Percentiles rank a stretch among this genome's conserved stretches.
Conservation (phyloP, 2,113 vertebrate genomes). For the Oreochromis spilurus region DNA sequence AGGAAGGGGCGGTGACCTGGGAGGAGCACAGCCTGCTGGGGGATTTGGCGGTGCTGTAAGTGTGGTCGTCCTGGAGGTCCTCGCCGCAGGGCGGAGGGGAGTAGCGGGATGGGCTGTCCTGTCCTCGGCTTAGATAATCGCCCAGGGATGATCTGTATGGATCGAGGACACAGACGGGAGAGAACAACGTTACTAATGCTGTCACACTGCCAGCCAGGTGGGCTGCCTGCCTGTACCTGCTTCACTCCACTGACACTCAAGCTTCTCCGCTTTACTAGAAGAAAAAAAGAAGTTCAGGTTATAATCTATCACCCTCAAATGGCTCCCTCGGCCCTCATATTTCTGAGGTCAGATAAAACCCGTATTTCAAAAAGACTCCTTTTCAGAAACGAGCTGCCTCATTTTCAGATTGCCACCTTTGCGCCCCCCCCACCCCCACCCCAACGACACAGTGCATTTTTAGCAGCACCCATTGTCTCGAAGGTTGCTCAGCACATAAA, state of each 20-base stretch:
- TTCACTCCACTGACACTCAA: not conserved
- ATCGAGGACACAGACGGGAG: conserved; percentile 3
- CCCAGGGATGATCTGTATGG: conserved; percentile 71
- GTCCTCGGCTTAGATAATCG: conserved; percentile 82
- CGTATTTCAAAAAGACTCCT: not conserved
- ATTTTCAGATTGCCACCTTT: conserved; percentile 12
- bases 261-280: not conserved
- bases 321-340: conserved; percentile 2
- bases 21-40: conserved; percentile 69
- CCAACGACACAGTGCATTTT: not conserved
- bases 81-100: conserved; percentile 84
- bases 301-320: conserved; percentile 47
- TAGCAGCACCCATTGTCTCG: not conserved
- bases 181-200: conserved; percentile 18
- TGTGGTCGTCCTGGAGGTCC: conserved; percentile 94
- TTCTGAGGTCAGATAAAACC: conserved; percentile 23
- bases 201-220: conserved; percentile 14
- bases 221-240: not conserved
- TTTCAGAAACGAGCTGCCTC: not conserved
- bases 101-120: conserved; percentile 82
- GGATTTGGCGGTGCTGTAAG: conserved; percentile 92
- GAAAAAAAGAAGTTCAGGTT: not conserved
- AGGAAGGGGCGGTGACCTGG: conserved; percentile 39
- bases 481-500: conserved; percentile 25
- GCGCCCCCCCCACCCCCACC: conserved; percentile 27